Conservation (phyloP, 2,888 invertebrate genomes). For the Macaria notata region DNA sequence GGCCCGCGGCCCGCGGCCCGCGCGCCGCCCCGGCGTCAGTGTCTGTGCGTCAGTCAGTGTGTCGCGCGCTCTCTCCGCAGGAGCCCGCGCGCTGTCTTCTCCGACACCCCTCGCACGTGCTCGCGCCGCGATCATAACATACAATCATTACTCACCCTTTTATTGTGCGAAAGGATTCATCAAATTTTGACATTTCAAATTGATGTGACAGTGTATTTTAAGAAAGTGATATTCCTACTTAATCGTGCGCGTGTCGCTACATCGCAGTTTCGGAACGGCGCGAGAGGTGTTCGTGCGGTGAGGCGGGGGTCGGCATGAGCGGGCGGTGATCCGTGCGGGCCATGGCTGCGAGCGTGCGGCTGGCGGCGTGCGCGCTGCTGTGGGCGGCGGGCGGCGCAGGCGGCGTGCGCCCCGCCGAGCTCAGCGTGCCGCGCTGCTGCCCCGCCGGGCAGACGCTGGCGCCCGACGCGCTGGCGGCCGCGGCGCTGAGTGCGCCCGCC, state of each 20-base stretch:
- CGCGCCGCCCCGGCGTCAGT: neutral
- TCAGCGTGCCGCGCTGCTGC: slow-evolving; percentile 59
- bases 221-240: no score
- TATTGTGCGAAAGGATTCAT: no score
- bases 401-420: slow-evolving; percentile 51
- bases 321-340: slow-evolving; percentile 39
- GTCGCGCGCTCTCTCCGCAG: slow-evolving; percentile 40
- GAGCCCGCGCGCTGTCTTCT: slow-evolving; percentile 41
- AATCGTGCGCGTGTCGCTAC: no score
- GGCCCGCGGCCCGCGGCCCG: neutral
- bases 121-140: no score
- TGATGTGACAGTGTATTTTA: no score
- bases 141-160: no score
- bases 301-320: no score
- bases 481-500: slow-evolving; percentile 61
- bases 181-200: no score
- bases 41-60: slow-evolving; percentile 37
- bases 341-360: slow-evolving; percentile 36
- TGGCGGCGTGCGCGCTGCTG: slow-evolving; percentile 30
- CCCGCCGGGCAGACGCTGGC: slow-evolving; percentile 51
- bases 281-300: no score
- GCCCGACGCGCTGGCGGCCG: slow-evolving; percentile 49
- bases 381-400: slow-evolving; percentile 37
- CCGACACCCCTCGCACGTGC: slow-evolving; percentile 52
- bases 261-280: no score